Evolutionary conservation across 2,888 invertebrate genomes (phyloP), one percentile per base, ranked within the genome.

Genomic region (Argyresthia goedartella): DNA sequence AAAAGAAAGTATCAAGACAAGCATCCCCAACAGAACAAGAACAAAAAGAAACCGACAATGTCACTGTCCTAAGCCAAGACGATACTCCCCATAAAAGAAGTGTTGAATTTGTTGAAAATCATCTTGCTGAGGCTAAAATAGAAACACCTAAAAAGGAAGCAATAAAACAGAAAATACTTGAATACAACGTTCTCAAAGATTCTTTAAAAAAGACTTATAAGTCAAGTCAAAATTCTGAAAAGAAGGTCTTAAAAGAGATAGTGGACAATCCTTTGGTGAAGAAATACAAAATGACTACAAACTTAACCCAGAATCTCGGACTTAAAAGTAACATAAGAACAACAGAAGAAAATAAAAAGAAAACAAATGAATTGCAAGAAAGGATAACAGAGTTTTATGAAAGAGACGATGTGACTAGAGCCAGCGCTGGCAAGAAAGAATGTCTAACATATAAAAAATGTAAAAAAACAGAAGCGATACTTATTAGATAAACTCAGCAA

Each of bases 401-500:
- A 49, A 48, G 49, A 39, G 49, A 49, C 35, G 49, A 52, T 25
- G 49, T 52, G 8, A 49, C 44, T 43, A 13, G 52, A 44, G 45
- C 49, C 16, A 43, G 49, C 14, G 49, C 52, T 36, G 43, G 49
- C n/a, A 49, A 49, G 39, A 49, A 49, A 34, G 52, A 52, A n/a
- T n/a, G n/a, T n/a, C n/a, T n/a, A n/a, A n/a, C n/a, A n/a, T n/a
- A n/a, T n/a, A n/a, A n/a, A n/a, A n/a, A n/a, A n/a, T n/a, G n/a
- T n/a, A n/a, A n/a, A n/a, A n/a, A n/a, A 41, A 41, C 52, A 46
- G 25, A 46, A 47, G 16, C 11, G 39, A 33, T 52, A 59, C 41
- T 53, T 59, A 52, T 14, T 39, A 25, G 52, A 47, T 13, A 39
- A 43, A 15, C 25, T 52, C 33, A n/a, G 55, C 50, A 56, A 55